Evolutionary conservation across 2,888 invertebrate genomes (phyloP), one percentile per base, ranked within the genome.

Genomic region (Harpalus rufipes): DNA sequence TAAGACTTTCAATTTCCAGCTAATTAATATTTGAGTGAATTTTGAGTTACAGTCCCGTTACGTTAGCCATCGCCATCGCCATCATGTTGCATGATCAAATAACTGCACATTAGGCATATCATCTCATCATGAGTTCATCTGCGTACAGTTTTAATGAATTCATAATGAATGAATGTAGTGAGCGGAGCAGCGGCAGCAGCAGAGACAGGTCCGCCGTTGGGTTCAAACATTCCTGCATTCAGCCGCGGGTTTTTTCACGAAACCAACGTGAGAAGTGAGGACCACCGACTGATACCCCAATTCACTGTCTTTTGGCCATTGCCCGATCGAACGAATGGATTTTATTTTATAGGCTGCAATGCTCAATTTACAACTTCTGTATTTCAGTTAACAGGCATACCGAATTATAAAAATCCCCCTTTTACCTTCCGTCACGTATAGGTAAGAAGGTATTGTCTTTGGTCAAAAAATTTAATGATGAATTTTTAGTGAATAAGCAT

Each of bases 91-190:
- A 68, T 5, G 32, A 68, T 32, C 39, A 68, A 16, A 59, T 68
- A 68, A 68, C 68, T 39, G 68, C 68, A 68, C 68, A 68, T 68
- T 68, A 39, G 14, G 25, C 25, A 68, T 68, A 68, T 68, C 68
- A 68, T 68, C 68, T 25, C 14, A 25, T 39, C 68, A 68, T n/a
- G 32, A 68, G 32, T 32, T 32, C 25, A 68, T 39, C 32, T 39
- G 7, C 68, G 68, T 68, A 68, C 68, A 68, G 32, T 63, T 68
- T 68, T 68, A 68, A 68, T 68, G 25, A 68, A 68, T 68, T 39
- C 25, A 68, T 68, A 68, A 68, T 68, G 25, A 68, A 68, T 68
- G 25, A 68, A 68, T 39, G 25, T n/a, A 8, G 25, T 68, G 68
- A 32, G 68, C 68, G 41, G 65, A n/a, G n/a, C 32, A n/a, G n/a